A percentile compares a stretch with the other conserved stretches of the same genome.
These are phyloP conservation scores for Junonia oenone DNA, from an alignment of 2,888 invertebrate genomes.

Conservation along the genomic window DNA sequence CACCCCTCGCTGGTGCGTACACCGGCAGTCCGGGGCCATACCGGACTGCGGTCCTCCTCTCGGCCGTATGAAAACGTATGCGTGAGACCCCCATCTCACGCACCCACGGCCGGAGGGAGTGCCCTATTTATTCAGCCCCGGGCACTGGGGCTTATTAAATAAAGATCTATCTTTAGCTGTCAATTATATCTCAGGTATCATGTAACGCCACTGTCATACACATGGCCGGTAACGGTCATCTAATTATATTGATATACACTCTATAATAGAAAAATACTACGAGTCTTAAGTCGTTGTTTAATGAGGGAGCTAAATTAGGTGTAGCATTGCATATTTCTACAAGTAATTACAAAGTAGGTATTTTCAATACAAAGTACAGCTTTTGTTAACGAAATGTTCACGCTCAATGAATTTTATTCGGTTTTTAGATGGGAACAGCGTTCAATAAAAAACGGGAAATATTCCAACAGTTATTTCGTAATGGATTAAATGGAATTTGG, in stretches of 20 bases:
- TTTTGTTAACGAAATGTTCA: background rate
- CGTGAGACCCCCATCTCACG: no score
- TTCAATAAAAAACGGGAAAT: background rate
- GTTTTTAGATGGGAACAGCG: background rate
- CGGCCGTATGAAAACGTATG: no score
- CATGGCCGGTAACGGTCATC: background rate
- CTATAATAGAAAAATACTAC: background rate
- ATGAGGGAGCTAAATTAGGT: background rate
- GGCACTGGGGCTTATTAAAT: no score
- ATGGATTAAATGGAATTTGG: background rate
- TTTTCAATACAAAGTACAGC: no score
- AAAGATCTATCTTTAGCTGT: no score
- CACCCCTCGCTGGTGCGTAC: no score
- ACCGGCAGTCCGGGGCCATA: no score
- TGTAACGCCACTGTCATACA: no score
- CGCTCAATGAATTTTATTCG: background rate
- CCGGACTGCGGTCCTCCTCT: no score
- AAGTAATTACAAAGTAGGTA: background rate
- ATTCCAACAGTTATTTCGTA: background rate
- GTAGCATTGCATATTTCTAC: background rate
- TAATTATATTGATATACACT: background rate
- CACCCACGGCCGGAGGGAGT: no score
- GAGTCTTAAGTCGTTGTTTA: background rate
- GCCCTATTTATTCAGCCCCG: no score
- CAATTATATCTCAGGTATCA: no score